Evolutionary conservation across 1,140 invertebrate genomes (phyloP), one percentile per base, ranked within the genome.

Genomic region (Drosophila arawakana): DNA sequence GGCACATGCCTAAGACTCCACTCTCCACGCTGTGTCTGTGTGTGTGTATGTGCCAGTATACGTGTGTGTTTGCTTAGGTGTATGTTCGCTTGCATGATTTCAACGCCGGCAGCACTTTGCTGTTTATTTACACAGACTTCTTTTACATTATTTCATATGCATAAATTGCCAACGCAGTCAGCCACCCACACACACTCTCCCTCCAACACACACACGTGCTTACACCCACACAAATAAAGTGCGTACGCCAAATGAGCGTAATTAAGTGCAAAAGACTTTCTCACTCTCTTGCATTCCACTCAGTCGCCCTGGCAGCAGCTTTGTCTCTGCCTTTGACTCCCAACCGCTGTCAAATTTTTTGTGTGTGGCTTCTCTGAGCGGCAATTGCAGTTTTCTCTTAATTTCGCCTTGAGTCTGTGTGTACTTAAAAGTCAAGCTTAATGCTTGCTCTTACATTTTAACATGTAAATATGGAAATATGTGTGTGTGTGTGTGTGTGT

Each of bases 91-190:
- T 81, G 83, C 76, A 82, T 88, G 82, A 76, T 82, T 86, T 82
- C 79, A 79, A 80, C 80, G 82, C 82, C 83, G 62, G 82, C 82
- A 86, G 82, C 82, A 86, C 82, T 86, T 73, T 84, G 69, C 81
- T 84, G 82, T 86, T 86, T 86, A 86, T 86, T 86, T 86, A 86
- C 82, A 73, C 61, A 86, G 81, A 76, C 82, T 86, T 88, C 83
- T 86, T 86, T 88, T 55, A 86, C 82, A 85, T 86, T 81, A 73
- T 78, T 79, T 66, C 77, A 78, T 74, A 86, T 86, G 82, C 79
- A 86, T 81, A 85, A 85, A 86, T 86, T 88, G 81, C 85, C 70
- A 81, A 66, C 67, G 44, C 58, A 69, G 44, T 58, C 70, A 63
- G 72, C 35, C 65, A 73, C 58, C 49, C 60, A 62, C 78, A 46